A percentile compares a stretch with the other conserved stretches of the same genome.
Conservation (phyloP, 1,140 invertebrate genomes). For the Neoseiulus cucumeris region DNA sequence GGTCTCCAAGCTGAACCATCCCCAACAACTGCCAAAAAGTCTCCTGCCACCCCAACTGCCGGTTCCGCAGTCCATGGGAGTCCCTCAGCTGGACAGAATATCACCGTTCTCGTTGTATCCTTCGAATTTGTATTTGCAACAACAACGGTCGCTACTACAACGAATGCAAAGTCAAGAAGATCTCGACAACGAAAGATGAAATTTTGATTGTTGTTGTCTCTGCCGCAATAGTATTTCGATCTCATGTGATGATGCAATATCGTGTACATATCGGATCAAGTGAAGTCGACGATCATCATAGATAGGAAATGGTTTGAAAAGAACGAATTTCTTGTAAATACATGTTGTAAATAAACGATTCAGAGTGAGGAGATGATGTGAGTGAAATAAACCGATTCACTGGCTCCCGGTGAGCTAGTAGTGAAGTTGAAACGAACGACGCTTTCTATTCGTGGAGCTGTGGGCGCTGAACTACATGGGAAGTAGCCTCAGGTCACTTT, state of each 20-base stretch:
- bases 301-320: background rate
- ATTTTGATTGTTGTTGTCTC: no score
- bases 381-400: no score
- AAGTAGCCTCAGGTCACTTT: no score
- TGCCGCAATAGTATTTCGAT: background rate
- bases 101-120: background rate
- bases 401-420: no score
- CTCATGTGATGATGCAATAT: slow-evolving; percentile 10
- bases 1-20: background rate
- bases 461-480: no score
- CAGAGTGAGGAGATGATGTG: no score
- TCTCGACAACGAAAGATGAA: background rate
- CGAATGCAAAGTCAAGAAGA: slow-evolving; percentile 7
- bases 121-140: background rate
- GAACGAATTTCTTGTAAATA: background rate
- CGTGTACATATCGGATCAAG: background rate
- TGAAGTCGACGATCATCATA: background rate
- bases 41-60: background rate
- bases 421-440: no score
- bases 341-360: no score
- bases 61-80: background rate
- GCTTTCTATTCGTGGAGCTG: no score
- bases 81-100: background rate
- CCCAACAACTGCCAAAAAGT: slow-evolving; percentile 5
- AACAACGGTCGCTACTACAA: background rate